Evolutionary conservation across 2,797 vertebrate genomes (phyloP), one percentile per base, ranked within the genome.

Genomic region (Protosalanx chinensis): DNA sequence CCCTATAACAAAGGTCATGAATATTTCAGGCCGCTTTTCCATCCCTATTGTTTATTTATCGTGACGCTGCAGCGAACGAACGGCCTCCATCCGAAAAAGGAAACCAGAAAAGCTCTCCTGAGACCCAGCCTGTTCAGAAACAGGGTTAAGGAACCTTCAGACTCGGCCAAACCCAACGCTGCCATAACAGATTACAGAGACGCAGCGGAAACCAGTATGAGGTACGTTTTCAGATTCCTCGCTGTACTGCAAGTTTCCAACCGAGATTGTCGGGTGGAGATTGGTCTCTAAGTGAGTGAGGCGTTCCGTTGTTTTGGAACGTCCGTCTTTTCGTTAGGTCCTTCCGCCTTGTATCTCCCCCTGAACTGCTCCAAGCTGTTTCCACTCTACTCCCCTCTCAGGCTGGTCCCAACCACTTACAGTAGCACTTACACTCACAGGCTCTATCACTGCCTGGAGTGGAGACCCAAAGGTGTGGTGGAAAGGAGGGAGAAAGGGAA

Each of bases 11-110:
- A 89, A 90, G 76, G 78, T 72, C 56, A 88, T 93, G 78, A 92
- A 93, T 93, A 91, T 91, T 92, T 91, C 64, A 93, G 71, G 46
- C 6, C 29, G 80, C 83, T 83, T 81, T 80, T 87, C 64, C 78
- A 72, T 71, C 72, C 83, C 71, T 85, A 89, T 92, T 82, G 85
- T 92, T 92, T 90, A 92, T 94, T 92, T 81, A 92, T 89, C 73
- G 88, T 79, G 78, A 64, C 67, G 71, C 77, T 75, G 76, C 79
- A 84, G 76, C 84, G 78, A 86, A 84, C 77, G 88, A 86, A 88
- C 76, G 70, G 71, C 79, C 74, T 76, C 61, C 61, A 56, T 75
- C 76, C 59, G 16, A 7, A 67, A 86, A 76, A 51, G 68, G 63
- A 76, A 80, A 67, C 68, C 72, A 58, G 70, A 51, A 63, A 71